Evolutionary conservation across 2,797 vertebrate species (phyloP).

Genomic region (Hippoglossus hippoglossus): DNA sequence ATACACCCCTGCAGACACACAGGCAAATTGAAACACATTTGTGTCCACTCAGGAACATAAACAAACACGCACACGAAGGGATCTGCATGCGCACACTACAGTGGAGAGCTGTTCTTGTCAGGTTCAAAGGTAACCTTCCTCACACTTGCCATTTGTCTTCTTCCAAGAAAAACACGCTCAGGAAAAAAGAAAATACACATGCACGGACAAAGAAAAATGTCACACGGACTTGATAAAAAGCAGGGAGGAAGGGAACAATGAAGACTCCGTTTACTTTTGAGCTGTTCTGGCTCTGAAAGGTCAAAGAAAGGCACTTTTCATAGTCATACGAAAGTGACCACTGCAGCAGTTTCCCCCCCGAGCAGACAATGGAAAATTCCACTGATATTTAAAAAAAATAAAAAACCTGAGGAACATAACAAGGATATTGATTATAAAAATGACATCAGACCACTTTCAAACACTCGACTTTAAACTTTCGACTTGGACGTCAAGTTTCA

Average conservation of each 20-base stretch:
- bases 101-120: slow-evolving; percentile 62
- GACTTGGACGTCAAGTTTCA: slow-evolving; percentile 39
- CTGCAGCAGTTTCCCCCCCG: slow-evolving; percentile 18
- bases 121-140: slow-evolving; percentile 75
- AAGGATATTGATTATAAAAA: slow-evolving; percentile 55
- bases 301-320: slow-evolving; percentile 65
- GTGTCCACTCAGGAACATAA: slow-evolving; percentile 38
- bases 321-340: slow-evolving; percentile 53
- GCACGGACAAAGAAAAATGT: slow-evolving; percentile 71
- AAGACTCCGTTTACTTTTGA: slow-evolving; percentile 71
- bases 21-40: slow-evolving; percentile 52
- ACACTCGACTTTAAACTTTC: slow-evolving; percentile 45
- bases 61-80: slow-evolving; percentile 25
- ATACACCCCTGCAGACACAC: slow-evolving; percentile 23
- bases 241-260: slow-evolving; percentile 73
- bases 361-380: slow-evolving; percentile 69
- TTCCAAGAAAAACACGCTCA: slow-evolving; percentile 72
- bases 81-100: slow-evolving; percentile 55
- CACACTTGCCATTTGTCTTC: slow-evolving; percentile 73
- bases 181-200: slow-evolving; percentile 56
- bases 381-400: slow-evolving; percentile 44
- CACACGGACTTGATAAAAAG: slow-evolving; percentile 76
- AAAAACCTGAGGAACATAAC: slow-evolving; percentile 48
- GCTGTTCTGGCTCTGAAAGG: slow-evolving; percentile 65
- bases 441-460: slow-evolving; percentile 39